Base-by-base conservation (phyloP, 2,888 invertebrate genomes). In the Celastrina argiolus region DNA sequence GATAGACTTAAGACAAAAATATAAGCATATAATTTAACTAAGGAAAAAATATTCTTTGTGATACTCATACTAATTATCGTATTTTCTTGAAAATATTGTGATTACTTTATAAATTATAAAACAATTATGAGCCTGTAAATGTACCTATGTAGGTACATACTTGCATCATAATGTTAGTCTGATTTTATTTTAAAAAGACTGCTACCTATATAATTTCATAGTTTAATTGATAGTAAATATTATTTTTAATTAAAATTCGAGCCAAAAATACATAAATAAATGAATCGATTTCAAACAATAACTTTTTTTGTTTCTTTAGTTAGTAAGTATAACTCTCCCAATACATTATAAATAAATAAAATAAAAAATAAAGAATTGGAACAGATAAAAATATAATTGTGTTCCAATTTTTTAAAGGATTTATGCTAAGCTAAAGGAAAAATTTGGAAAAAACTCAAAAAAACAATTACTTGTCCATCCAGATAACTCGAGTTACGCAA, bases 31-130 rank as follows among this genome's bases (percentile, higher is more conserved):
- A 66, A 66, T 66, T 64, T 63, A 65, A 66, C 58, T 66, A 68
- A 63, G n/a, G 58, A 51, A 66, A 63, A 63, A 66, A 63, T 68
- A 63, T 41, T 63, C 63, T 63, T 63, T 63, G 63, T 63, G 68
- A n/a, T n/a, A n/a, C n/a, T n/a, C n/a, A 68, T 68, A 66, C 59
- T 66, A 64, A 66, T 68, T 66, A 66, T 64, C 56, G 61, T 18
- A 51, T 66, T 64, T 63, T 66, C 67, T 66, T 66, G 65, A 65
- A 68, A 68, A 64, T 68, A 66, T 66, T 68, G 64, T 68, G 66
- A n/a, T n/a, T n/a, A n/a, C n/a, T n/a, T n/a, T n/a, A n/a, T n/a
- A n/a, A n/a, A 64, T 64, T 56, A 45, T 39, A 2, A 34, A 59
- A 59, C 59, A 59, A 59, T 34, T 59, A 59, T 34, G 31, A 68